Evolutionary conservation across 1,140 invertebrate species (phyloP).

Genomic region (Apis dorsata): DNA sequence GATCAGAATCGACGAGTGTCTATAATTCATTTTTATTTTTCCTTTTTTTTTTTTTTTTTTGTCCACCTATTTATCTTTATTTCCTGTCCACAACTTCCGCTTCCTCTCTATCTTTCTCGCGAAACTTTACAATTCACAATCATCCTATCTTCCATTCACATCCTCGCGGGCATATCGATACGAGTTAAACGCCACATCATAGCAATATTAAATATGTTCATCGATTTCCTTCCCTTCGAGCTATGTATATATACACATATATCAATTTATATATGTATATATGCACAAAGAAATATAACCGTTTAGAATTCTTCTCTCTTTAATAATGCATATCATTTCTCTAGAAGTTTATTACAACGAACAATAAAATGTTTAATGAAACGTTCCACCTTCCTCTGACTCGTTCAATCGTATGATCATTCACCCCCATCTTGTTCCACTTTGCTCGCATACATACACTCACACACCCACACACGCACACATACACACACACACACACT

Average conservation of each 20-base stretch:
- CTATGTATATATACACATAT: constrained; percentile 50
- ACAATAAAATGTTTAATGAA: constrained; percentile 73
- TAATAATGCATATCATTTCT: constrained; percentile 65
- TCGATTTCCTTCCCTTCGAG: constrained; percentile 2
- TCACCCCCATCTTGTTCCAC: neutral
- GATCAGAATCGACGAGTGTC: constrained; percentile 31
- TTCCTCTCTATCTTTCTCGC: constrained; percentile 27
- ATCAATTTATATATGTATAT: constrained; percentile 50
- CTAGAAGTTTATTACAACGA: constrained; percentile 75
- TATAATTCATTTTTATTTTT: constrained; percentile 8
- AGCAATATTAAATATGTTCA: constrained; percentile 13
- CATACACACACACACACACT: neutral
- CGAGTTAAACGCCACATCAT: neutral
- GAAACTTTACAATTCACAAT: constrained; percentile 53
- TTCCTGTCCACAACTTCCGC: constrained; percentile 61
- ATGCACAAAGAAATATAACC: constrained; percentile 78
- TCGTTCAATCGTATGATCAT: constrained; percentile 40
- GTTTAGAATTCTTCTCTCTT: constrained; percentile 70
- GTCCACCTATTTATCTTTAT: constrained; percentile 31
- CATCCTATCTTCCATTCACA: constrained; percentile 54
- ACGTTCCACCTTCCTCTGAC: constrained; percentile 56
- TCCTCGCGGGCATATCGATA: neutral
- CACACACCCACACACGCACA: neutral
- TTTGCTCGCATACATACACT: neutral
- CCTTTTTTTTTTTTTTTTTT: constrained; percentile 28